phyloP scores from a whole-genome alignment of 2,888 invertebrate species.

The Nephrocerus scutellatus region DNA sequence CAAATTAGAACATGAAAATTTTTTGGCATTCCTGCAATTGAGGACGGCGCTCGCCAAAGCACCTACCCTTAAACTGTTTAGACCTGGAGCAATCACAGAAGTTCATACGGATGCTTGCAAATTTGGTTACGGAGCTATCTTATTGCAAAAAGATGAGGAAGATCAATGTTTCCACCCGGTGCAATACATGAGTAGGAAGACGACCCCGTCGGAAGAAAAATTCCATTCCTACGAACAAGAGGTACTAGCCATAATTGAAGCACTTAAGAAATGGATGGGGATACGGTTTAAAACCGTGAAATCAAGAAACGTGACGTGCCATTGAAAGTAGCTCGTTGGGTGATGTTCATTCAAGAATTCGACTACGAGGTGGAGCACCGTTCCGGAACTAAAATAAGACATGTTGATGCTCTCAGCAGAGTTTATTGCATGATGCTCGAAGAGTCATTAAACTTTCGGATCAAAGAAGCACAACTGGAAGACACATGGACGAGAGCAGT shows the following conservation, averaged over 20 bases:
- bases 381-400: slow-evolving; percentile 14
- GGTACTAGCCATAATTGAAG: slow-evolving; percentile 17
- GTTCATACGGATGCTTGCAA: slow-evolving; percentile 22
- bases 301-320: slow-evolving; percentile 29
- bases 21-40: slow-evolving; percentile 13
- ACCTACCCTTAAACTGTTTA: slow-evolving; percentile 18
- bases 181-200: slow-evolving; percentile 21
- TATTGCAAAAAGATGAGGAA: slow-evolving; percentile 17
- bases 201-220: slow-evolving; percentile 13
- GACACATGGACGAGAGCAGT: slow-evolving; percentile 6
- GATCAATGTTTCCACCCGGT: slow-evolving; percentile 14
- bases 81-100: slow-evolving; percentile 16
- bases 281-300: slow-evolving; percentile 30
- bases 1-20: slow-evolving; percentile 10
- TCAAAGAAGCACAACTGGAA: slow-evolving; percentile 1
- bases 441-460: slow-evolving; percentile 1
- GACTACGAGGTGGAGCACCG: slow-evolving; percentile 15
- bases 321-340: slow-evolving; percentile 13
- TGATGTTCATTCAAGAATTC: slow-evolving; percentile 14
- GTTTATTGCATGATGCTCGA: slow-evolving; percentile 12
- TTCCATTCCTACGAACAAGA: slow-evolving; percentile 25
- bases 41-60: slow-evolving; percentile 11
- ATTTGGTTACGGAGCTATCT: slow-evolving; percentile 18
- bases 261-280: slow-evolving; percentile 25
- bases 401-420: slow-evolving; percentile 20